phyloP scores from a whole-genome alignment of 1,140 invertebrate species.

The Caerostris darwini region DNA sequence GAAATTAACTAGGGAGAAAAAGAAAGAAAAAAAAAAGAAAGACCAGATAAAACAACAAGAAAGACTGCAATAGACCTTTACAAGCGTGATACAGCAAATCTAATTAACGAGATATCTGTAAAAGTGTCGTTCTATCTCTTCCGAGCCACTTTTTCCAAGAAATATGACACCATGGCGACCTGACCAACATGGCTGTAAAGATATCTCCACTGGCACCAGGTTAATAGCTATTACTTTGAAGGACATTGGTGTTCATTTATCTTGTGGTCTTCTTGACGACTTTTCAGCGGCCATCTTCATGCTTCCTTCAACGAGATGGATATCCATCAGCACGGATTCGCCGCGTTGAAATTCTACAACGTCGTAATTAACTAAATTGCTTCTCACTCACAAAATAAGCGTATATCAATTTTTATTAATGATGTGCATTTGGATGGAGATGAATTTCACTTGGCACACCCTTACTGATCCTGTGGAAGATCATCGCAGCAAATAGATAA shows the following conservation, averaged over 20 bases:
- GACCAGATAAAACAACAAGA: background rate
- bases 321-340: conserved; percentile 11
- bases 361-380: conserved; percentile 28
- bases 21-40: background rate
- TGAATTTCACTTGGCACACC: conserved; percentile 1
- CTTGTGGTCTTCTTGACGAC: background rate
- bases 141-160: background rate
- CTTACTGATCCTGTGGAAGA: background rate
- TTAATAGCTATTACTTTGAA: conserved; percentile 6
- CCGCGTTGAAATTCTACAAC: background rate
- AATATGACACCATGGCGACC: conserved; percentile 3
- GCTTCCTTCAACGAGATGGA: background rate
- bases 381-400: conserved; percentile 1
- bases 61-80: background rate
- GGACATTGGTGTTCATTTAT: background rate
- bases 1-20: background rate
- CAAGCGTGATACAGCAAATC: conserved; percentile 13
- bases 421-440: background rate
- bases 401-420: conserved; percentile 38
- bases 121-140: background rate
- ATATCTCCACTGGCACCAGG: background rate
- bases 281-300: background rate
- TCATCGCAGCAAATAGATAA: conserved; percentile 12
- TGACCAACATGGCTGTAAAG: background rate
- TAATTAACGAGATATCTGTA: background rate